Percentiles rank a stretch among this genome's conserved stretches.
phyloP scores from a whole-genome alignment of 2,113 vertebrate genomes.

The Brachypteracias leptosomus region DNA sequence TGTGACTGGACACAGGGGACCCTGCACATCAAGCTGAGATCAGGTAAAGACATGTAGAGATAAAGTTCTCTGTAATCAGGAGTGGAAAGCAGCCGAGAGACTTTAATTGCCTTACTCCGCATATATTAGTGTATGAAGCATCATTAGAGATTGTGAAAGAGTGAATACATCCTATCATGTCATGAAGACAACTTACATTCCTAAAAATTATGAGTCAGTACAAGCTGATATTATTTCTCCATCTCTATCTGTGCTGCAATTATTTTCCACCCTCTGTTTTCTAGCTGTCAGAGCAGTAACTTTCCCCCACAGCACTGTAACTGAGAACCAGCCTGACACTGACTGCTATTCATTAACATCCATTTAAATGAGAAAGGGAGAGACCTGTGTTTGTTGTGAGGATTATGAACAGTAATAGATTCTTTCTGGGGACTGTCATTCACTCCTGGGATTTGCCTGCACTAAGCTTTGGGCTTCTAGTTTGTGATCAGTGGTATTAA shows the following conservation, averaged over 20 bases:
- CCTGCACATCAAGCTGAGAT: not conserved
- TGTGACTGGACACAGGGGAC: not conserved
- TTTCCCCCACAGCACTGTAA: not conserved
- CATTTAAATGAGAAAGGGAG: conserved; percentile 30
- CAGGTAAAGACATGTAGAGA: not conserved
- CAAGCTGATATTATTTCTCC: conserved; percentile 13
- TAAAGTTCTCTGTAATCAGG: not conserved
- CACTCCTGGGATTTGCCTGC: not conserved
- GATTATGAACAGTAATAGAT: conserved; percentile 48
- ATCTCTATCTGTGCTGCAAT: not conserved
- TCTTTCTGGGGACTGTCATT: not conserved
- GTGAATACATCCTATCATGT: conserved; percentile 16
- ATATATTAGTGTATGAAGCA: conserved; percentile 22
- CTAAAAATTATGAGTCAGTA: conserved; percentile 24
- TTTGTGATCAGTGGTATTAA: conserved; percentile 19
- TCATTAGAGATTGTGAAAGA: not conserved
- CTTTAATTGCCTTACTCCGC: conserved; percentile 1
- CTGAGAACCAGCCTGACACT: not conserved
- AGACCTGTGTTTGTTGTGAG: not conserved
- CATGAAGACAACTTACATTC: conserved; percentile 15
- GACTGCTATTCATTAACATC: conserved; percentile 44
- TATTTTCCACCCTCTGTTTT: not conserved
- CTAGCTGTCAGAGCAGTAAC: not conserved
- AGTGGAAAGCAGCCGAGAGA: not conserved
- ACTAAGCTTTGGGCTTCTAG: not conserved